phyloP scores from a whole-genome alignment of 2,113 vertebrate species.

The Pomatostomus ruficeps region DNA sequence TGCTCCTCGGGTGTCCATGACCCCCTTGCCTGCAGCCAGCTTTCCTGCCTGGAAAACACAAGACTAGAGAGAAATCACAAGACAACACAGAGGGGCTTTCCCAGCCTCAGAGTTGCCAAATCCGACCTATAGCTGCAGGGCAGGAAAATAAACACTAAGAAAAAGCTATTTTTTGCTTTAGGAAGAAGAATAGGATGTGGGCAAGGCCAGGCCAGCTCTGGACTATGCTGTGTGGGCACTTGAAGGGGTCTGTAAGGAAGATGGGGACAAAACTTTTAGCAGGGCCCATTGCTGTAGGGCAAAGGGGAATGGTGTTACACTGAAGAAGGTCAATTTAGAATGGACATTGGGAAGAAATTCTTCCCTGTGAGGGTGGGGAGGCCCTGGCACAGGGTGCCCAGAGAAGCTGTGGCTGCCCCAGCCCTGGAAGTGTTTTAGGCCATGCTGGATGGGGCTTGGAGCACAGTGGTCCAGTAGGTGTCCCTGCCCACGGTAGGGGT shows the following conservation, averaged over 20 bases:
- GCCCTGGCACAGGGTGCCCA: background rate
- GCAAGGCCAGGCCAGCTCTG: background rate
- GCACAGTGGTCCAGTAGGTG: rapidly evolving
- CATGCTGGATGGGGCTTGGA: background rate
- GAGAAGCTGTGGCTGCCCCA: background rate
- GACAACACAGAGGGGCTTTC: background rate
- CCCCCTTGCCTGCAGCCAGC: background rate
- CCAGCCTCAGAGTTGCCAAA: background rate
- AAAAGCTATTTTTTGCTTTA: background rate
- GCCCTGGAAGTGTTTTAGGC: background rate
- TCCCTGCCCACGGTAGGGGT: background rate
- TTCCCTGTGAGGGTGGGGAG: background rate
- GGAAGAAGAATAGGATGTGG: background rate
- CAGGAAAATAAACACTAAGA: background rate
- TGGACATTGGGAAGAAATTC: background rate
- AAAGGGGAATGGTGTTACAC: background rate
- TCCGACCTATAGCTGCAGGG: background rate
- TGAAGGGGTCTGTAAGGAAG: background rate
- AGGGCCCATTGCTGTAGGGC: background rate
- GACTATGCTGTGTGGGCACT: background rate
- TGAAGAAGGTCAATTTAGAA: background rate
- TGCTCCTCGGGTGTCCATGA: background rate
- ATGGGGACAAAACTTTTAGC: background rate
- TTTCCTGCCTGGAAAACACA: background rate
- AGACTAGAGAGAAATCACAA: background rate